Evolutionary conservation across 2,113 vertebrate species (phyloP).

Genomic region (Petroica traversi): DNA sequence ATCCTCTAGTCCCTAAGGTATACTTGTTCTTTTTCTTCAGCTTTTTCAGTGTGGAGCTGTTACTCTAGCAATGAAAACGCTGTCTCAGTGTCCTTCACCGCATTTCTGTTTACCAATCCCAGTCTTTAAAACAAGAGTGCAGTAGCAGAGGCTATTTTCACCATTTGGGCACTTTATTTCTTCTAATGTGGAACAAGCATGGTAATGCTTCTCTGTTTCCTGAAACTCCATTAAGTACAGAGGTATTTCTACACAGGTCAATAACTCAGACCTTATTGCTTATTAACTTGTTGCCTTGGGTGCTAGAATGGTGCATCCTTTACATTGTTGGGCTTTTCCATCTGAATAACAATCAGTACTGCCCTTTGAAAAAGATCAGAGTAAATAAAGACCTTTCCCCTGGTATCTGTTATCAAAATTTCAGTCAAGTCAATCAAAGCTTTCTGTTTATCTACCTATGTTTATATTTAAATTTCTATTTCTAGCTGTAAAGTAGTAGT

Average conservation of each 20-base stretch:
- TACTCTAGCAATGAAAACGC: not conserved
- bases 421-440: not conserved
- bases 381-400: not conserved
- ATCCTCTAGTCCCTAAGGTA: not conserved
- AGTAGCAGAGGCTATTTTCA: not conserved
- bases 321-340: not conserved
- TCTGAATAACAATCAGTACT: not conserved
- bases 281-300: not conserved
- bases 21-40: rapidly evolving
- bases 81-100: not conserved
- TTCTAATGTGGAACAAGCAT: not conserved
- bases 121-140: not conserved
- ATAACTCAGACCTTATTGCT: not conserved
- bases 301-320: not conserved
- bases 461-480: not conserved
- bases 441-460: not conserved
- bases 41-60: not conserved
- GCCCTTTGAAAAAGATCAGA: not conserved
- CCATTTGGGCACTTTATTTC: not conserved
- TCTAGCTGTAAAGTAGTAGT: not conserved
- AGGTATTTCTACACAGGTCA: not conserved
- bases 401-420: not conserved
- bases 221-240: not conserved
- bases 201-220: not conserved
- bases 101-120: not conserved